Conservation (phyloP, 2,113 vertebrate species). For the Hypomesus transpacificus region DNA sequence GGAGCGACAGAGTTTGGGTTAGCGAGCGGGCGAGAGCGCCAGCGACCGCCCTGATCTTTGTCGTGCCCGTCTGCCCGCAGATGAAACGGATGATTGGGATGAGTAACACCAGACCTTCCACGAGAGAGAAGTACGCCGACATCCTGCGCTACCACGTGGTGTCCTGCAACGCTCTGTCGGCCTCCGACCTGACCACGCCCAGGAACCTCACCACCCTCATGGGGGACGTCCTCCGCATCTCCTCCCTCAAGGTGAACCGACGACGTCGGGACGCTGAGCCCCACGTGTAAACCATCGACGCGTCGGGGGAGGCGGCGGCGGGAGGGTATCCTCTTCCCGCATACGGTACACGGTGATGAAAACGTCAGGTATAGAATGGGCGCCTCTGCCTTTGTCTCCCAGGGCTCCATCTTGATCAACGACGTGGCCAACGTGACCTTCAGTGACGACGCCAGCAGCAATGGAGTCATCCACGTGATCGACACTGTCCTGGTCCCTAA, state of each 20-base stretch:
- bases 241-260: conserved; percentile 72
- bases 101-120: neutral
- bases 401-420: conserved; percentile 77
- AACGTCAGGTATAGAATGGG: neutral
- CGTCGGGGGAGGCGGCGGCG: no score
- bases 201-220: conserved; percentile 79
- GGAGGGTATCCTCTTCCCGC: no score
- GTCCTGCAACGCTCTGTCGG: conserved; percentile 75
- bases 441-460: conserved; percentile 72
- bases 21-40: neutral
- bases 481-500: conserved; percentile 75
- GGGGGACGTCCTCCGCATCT: conserved; percentile 73
- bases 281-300: no score
- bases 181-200: conserved; percentile 67
- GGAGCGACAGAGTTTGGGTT: neutral
- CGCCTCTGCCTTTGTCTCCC: conserved; percentile 42
- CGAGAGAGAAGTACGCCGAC: conserved; percentile 39
- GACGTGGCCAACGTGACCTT: conserved; percentile 75
- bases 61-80: no score
- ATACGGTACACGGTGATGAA: no score
- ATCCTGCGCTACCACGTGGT: conserved; percentile 83
- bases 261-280: neutral
- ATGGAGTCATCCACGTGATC: conserved; percentile 86
- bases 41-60: no score
- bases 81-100: no score